phyloP scores from a whole-genome alignment of 2,113 vertebrate species.

The Melospiza melodia region DNA sequence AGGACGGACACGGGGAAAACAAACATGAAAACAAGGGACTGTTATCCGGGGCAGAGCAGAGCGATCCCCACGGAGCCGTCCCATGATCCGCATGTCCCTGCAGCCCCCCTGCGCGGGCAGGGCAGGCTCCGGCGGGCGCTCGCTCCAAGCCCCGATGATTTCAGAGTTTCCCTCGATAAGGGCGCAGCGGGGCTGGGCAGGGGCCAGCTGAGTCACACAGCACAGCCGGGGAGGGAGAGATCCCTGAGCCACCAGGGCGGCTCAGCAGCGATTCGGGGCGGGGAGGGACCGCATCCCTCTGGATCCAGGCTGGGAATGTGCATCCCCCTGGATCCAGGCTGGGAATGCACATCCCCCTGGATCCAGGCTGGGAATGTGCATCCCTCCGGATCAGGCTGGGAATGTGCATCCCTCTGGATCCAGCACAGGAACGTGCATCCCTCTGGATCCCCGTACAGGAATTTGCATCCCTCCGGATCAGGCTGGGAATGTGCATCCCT shows the following conservation, averaged over 20 bases:
- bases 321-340: too few species aligned
- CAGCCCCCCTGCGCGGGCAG: neutral
- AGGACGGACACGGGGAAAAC: constrained; percentile 8
- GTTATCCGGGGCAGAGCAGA: constrained; percentile 9
- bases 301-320: too few species aligned
- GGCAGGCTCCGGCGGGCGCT: neutral
- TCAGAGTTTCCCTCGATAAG: constrained; percentile 39
- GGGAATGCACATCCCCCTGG: too few species aligned
- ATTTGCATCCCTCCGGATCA: too few species aligned
- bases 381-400: too few species aligned
- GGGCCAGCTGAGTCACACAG: constrained; percentile 16
- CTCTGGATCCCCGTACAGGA: too few species aligned
- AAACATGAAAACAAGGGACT: constrained; percentile 47
- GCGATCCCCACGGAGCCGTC: constrained; percentile 24
- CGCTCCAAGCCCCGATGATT: neutral
- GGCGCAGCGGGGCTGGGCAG: neutral
- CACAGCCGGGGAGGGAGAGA: neutral
- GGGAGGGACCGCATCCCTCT: too few species aligned
- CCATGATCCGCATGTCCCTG: neutral
- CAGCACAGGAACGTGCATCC: too few species aligned
- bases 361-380: too few species aligned
- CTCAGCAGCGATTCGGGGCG: rapidly evolving
- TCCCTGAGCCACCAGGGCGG: neutral
- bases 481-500: too few species aligned
- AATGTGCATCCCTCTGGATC: too few species aligned